Evolutionary conservation across 2,888 invertebrate genomes (phyloP), one percentile per base, ranked within the genome.

Genomic region (Megalurothrips usitatus): DNA sequence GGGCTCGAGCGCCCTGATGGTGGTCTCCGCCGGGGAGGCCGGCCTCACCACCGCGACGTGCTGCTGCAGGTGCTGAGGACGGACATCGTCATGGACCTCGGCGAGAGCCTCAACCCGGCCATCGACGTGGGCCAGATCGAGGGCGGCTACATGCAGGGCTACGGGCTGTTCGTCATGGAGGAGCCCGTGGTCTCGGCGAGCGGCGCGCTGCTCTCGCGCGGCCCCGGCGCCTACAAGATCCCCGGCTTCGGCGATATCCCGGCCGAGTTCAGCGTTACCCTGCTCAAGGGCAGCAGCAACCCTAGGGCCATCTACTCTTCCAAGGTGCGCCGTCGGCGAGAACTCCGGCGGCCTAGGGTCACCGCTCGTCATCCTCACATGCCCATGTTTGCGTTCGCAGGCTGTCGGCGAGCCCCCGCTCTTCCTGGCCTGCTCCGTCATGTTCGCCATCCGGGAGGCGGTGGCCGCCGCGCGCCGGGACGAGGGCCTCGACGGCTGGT

Each of bases 81-180:
- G 0, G 97, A 98, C 85, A 97, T 98, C 84, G 97, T 98, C 0
- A 98, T 98, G 98, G 98, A 98, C 88, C 90, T 98, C 84, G 98
- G 98, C 0, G 93, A 95, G 84, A 97, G 97, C 87, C 88, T 98
- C 81, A 98, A 98, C 88, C 98, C 98, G 6, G 97, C 98, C 1
- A 96, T 98, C 83, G 98, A 98, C 85, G 94, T 98, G 84, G 98
- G 98, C 0, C 98, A 98, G 89, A 93, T 98, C 23, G 98, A 98
- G 88, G 98, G 98, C 4, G 98, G 91, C 0, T 98, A 97, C 85
- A 90, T 96, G 86, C 97, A 98, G 90, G 98, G 98, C 0, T 96
- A 97, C 85, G 98, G 98, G 1, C 87, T 98, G 81, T 97, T 94
- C 85, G 94, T 95, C 0, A 88, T 98, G 85, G 98, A 98, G 87